Conservation (phyloP, 2,888 invertebrate species). For the Ametastegia equiseti region DNA sequence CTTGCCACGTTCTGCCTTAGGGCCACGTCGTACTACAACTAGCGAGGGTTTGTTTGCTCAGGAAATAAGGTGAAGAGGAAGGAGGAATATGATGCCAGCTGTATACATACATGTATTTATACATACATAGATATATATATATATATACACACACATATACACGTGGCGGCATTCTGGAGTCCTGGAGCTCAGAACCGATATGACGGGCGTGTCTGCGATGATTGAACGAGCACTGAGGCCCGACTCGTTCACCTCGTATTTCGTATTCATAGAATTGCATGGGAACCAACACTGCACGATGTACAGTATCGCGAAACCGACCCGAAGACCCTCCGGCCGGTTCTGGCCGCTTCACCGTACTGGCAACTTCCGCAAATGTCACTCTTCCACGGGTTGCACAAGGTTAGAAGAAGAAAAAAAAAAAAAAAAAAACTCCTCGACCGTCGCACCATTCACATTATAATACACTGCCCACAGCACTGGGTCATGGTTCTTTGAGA, state of each 20-base stretch:
- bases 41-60: slow-evolving; percentile 25
- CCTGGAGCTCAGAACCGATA: slow-evolving; percentile 60
- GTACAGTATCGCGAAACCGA: slow-evolving; percentile 17
- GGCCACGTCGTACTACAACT: not conserved
- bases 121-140: not conserved
- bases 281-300: slow-evolving; percentile 55
- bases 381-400: slow-evolving; percentile 9
- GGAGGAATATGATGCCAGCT: not conserved
- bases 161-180: not conserved
- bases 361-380: slow-evolving; percentile 41
- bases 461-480: not conserved
- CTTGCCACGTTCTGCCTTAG: not conserved
- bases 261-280: slow-evolving; percentile 72
- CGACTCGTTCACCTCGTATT: slow-evolving; percentile 65
- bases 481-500: not conserved
- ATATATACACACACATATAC: no score
- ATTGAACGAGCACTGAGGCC: slow-evolving; percentile 64
- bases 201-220: slow-evolving; percentile 71
- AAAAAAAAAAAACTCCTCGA: no score
- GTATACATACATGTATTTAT: no score
- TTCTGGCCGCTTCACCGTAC: not conserved
- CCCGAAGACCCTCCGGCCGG: slow-evolving; percentile 16
- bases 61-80: not conserved
- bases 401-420: not conserved
- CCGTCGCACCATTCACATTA: no score